Evolutionary conservation across 2,113 vertebrate genomes (phyloP).

Genomic region (Pachypanchax playfairii): DNA sequence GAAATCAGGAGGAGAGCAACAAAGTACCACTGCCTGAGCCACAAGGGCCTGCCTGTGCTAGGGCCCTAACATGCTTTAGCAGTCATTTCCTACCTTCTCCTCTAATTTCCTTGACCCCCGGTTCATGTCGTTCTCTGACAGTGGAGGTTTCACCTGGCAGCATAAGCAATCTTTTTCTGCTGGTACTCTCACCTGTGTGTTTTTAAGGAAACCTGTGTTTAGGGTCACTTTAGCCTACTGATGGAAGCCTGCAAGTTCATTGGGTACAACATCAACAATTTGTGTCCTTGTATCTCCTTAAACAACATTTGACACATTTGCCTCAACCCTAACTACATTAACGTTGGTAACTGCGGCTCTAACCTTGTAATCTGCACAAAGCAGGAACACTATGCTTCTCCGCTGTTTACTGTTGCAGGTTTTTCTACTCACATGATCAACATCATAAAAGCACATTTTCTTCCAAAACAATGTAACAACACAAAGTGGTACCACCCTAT

Average conservation of each 20-base stretch:
- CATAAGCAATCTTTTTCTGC: slow-evolving; percentile 55
- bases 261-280: slow-evolving; percentile 20
- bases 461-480: slow-evolving; percentile 52
- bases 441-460: slow-evolving; percentile 35
- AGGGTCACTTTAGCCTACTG: slow-evolving; percentile 17
- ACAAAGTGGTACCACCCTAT: slow-evolving; percentile 35
- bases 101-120: slow-evolving; percentile 76
- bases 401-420: background rate
- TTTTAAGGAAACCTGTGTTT: slow-evolving; percentile 29
- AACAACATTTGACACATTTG: background rate
- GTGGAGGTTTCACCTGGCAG: slow-evolving; percentile 57
- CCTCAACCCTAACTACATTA: no score
- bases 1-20: slow-evolving; percentile 64
- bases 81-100: slow-evolving; percentile 81
- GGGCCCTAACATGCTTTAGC: slow-evolving; percentile 63
- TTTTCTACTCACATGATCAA: slow-evolving; percentile 31
- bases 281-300: background rate
- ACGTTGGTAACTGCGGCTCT: no score
- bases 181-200: slow-evolving; percentile 29
- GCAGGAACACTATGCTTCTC: background rate
- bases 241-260: slow-evolving; percentile 36
- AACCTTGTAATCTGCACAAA: no score
- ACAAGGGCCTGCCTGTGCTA: slow-evolving; percentile 72
- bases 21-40: slow-evolving; percentile 66
- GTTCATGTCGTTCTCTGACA: slow-evolving; percentile 62